Conservation (phyloP, 2,113 vertebrate genomes). For the Proteles cristata region DNA sequence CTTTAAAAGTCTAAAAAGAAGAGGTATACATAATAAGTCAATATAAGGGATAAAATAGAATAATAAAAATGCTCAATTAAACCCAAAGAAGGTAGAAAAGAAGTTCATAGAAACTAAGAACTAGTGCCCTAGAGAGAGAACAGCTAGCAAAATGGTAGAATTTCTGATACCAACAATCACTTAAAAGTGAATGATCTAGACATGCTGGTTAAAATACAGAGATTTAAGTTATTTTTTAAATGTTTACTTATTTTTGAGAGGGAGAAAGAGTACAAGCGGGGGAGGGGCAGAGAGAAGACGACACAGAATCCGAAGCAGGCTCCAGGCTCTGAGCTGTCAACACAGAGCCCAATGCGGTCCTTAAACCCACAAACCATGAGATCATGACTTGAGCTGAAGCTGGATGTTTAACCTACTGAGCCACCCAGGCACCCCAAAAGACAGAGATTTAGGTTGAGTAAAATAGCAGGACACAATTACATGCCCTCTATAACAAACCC, state of each 20-base stretch:
- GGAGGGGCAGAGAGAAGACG: background rate
- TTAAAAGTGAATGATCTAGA: slow-evolving; percentile 24
- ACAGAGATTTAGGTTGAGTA: background rate
- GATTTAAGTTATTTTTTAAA: background rate
- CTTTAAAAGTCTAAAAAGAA: background rate
- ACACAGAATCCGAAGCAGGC: background rate
- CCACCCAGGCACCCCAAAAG: background rate
- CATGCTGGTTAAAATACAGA: background rate
- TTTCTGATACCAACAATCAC: background rate
- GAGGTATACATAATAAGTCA: background rate
- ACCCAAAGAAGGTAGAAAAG: background rate
- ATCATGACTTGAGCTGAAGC: background rate
- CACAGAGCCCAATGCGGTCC: background rate
- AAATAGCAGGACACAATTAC: background rate
- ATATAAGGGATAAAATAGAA: slow-evolving; percentile 10
- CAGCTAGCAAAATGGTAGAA: background rate
- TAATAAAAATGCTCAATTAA: slow-evolving; percentile 27
- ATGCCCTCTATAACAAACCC: background rate
- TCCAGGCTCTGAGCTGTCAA: too few species aligned
- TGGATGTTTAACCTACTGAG: background rate
- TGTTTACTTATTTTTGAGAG: background rate
- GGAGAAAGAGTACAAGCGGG: background rate
- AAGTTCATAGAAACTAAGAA: background rate
- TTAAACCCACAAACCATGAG: background rate
- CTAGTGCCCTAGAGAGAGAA: background rate